Base-by-base conservation (phyloP, 2,888 invertebrate genomes). In the Sarcophaga subvicina region DNA sequence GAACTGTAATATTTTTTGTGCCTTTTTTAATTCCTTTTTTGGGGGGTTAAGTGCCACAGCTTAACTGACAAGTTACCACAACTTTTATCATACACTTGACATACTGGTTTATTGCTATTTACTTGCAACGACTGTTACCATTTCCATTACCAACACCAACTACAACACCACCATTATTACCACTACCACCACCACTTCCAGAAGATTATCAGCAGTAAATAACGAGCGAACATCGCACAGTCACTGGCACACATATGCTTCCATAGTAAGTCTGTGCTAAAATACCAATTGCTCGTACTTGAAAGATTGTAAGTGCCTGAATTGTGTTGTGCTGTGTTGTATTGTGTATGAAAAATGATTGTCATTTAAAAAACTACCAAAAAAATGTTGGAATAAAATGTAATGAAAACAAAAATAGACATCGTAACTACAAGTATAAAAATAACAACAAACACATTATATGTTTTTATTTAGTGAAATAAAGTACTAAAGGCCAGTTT, bases 71-170 rank as follows among this genome's bases (percentile, higher is more conserved):
- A 78, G 64, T 77, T 73, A 81, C 85, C 81, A 66, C 78, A 81
- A 60, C 59, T 85, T 85, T 81, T 79, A 75, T 85, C 75, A 85
- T 70, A 78, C 81, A 75, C 85, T 81, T 85, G 85, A 78, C 81
- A 77, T 27, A 63, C 73, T 76, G 81, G 63, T 59, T 81, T 80
- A 63, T 49, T 14, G 49, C 49, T 49, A 17, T 49, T 49, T 49
- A 49, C 8, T 37, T 37, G 8, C 14, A 49, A 49, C 49, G 4
- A 49, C 49, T 49, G 49, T 59, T 22, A 49, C 25, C 37, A 72
- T 59, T 6, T 25, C 54, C 37, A 62, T 22, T 45, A 73, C 45
- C 22, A 60, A n/a, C 27, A 20, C 27, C 22, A 66, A 66, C 27
- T 3, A 14, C 14, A 54, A 37, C 22, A 25, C 37, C 37, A 64